Evolutionary conservation across 2,797 vertebrate genomes (phyloP), one percentile per base, ranked within the genome.

Genomic region (Sebastes miniatus): DNA sequence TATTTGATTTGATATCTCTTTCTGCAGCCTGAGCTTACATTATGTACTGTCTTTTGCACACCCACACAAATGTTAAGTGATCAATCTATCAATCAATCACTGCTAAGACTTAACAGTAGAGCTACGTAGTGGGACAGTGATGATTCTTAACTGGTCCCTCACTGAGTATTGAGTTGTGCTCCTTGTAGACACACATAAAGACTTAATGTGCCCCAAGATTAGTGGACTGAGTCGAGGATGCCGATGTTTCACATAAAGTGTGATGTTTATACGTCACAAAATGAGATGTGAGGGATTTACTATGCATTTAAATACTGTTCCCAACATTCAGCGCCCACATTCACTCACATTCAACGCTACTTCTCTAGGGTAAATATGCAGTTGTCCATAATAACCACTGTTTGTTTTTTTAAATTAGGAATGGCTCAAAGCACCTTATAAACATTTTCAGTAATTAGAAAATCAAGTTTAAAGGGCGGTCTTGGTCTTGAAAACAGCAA

Each of bases 371-470:
- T 79, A 77, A 86, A 83, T 88, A 85, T 32, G 72, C 72, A 65
- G 47, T 75, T 79, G 27, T 87, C 69, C 50, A 67, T 68, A 27
- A 86, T 76, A 79, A 79, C 83, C 43, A 32, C 25, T 68, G 39
- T 86, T 91, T 71, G 43, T 63, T 81, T 85, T n/a, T 68, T 43
- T 16, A 87, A 89, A 89, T 87, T 72, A 88, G 77, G 83, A 87
- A 93, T 89, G 89, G 89, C 89, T 93, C 83, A 90, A 90, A 94
- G 92, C 92, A 94, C 93, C 94, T 93, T 90, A 92, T 90, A 83
- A 81, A 85, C 83, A 79, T 88, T 89, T 85, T 76, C 68, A 3
- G 43, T 83, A 76, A 92, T 88, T 87, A 91, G 58, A 91, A 92
- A 93, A 92, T 91, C 80, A 91, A 90, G 83, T 84, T 93, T 92